Evolutionary conservation across 2,113 vertebrate species (phyloP).

Genomic region (Nematolebias whitei): DNA sequence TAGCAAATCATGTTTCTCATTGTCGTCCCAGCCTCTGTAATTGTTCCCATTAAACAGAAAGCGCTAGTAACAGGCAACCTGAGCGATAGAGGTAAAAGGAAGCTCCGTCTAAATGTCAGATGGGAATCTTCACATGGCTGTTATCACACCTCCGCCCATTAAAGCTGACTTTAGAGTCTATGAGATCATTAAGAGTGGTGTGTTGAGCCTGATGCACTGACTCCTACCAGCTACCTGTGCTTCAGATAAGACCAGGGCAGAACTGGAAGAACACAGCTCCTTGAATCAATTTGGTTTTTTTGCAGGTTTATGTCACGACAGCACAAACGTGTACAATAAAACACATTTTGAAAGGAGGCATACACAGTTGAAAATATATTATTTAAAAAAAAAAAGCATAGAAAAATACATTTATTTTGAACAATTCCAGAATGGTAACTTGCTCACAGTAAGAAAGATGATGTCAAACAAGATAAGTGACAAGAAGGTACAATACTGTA

Average conservation of each 20-base stretch:
- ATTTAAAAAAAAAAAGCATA: constrained; percentile 54
- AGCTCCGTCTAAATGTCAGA: constrained; percentile 54
- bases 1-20: constrained; percentile 35
- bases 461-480: constrained; percentile 56
- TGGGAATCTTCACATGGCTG: constrained; percentile 55
- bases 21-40: constrained; percentile 31
- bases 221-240: constrained; percentile 34
- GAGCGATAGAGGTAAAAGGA: constrained; percentile 46
- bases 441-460: constrained; percentile 78
- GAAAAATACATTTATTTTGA: constrained; percentile 84
- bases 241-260: constrained; percentile 23
- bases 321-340: neutral
- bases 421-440: constrained; percentile 77
- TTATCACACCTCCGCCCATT: constrained; percentile 66
- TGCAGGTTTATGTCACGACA: constrained; percentile 4
- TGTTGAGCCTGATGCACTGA: constrained; percentile 28
- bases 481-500: constrained; percentile 62
- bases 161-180: constrained; percentile 50
- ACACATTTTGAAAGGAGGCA: neutral
- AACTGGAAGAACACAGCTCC: constrained; percentile 18
- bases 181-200: constrained; percentile 55
- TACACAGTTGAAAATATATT: constrained; percentile 37
- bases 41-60: constrained; percentile 51
- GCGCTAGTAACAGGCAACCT: constrained; percentile 35
- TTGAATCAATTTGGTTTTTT: constrained; percentile 6